These are phyloP conservation scores for Trematocara variabile DNA, from an alignment of 2,113 vertebrate genomes.

Conservation along the genomic window DNA sequence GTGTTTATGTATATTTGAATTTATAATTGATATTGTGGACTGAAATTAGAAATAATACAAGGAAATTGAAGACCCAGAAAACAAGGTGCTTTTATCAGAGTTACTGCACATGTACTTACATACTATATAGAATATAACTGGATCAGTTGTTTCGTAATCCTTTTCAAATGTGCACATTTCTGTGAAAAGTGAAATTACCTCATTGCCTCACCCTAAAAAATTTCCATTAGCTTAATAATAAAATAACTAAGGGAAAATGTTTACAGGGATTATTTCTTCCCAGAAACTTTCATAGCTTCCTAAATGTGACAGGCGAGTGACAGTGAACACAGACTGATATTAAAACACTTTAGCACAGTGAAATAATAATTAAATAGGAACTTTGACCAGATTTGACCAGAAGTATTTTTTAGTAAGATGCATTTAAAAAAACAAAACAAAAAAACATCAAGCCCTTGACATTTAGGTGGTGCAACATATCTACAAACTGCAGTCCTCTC, in stretches of 20 bases:
- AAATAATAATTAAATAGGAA: slow-evolving; percentile 12
- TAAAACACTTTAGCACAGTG: background rate
- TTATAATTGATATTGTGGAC: background rate
- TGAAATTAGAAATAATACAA: background rate
- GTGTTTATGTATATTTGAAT: background rate
- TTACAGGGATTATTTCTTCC: background rate
- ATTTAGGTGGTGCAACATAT: background rate
- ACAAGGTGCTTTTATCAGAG: background rate
- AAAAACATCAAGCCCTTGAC: no score
- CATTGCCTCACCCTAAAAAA: background rate
- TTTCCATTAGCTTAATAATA: background rate
- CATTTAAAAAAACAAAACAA: accelerated
- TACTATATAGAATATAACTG: background rate
- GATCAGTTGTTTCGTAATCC: background rate
- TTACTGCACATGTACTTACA: background rate
- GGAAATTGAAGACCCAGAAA: background rate
- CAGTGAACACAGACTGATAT: background rate
- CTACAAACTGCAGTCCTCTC: background rate
- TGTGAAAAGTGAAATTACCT: slow-evolving; percentile 26
- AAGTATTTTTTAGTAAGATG: background rate
- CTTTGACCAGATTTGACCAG: slow-evolving; percentile 14
- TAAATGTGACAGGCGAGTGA: background rate
- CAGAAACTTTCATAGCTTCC: background rate
- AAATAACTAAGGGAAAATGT: background rate
- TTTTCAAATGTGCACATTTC: background rate